A percentile compares a stretch with the other conserved stretches of the same genome.
Evolutionary conservation across 2,113 vertebrate species (phyloP).

Genomic region (Otolemur garnettii): DNA sequence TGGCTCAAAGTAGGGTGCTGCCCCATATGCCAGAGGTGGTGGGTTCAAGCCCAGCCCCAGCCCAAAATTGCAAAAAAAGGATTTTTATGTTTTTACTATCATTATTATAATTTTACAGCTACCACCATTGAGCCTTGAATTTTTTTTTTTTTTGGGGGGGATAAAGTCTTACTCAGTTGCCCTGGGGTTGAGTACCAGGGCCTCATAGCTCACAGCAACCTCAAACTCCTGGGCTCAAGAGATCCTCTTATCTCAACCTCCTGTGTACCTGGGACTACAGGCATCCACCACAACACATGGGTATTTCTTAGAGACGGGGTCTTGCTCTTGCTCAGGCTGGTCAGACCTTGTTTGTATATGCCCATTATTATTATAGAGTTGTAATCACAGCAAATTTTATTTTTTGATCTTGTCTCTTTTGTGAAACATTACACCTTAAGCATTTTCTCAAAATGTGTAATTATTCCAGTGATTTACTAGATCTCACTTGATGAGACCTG

Average conservation of each 20-base stretch:
- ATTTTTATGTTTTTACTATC: not conserved
- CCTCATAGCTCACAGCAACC: no score
- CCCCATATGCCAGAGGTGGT: no score
- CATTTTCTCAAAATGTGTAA: not conserved
- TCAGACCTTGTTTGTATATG: not conserved
- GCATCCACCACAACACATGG: no score
- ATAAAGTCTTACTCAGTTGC: not conserved
- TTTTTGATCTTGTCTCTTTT: not conserved
- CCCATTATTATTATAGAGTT: not conserved
- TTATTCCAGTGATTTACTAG: not conserved
- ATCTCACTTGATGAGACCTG: not conserved
- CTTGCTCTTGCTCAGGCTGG: no score
- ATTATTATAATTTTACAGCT: not conserved
- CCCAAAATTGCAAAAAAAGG: no score
- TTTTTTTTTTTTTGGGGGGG: not conserved
- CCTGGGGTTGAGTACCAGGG: not conserved
- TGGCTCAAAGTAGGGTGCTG: no score
- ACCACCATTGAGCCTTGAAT: not conserved
- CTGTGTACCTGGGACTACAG: no score
- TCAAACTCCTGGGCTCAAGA: no score
- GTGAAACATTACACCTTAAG: not conserved
- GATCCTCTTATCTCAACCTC: no score
- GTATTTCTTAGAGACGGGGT: no score
- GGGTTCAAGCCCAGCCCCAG: no score
- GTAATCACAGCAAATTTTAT: not conserved